phyloP scores from a whole-genome alignment of 2,113 vertebrate genomes.

The Pycnonotus jocosus region DNA sequence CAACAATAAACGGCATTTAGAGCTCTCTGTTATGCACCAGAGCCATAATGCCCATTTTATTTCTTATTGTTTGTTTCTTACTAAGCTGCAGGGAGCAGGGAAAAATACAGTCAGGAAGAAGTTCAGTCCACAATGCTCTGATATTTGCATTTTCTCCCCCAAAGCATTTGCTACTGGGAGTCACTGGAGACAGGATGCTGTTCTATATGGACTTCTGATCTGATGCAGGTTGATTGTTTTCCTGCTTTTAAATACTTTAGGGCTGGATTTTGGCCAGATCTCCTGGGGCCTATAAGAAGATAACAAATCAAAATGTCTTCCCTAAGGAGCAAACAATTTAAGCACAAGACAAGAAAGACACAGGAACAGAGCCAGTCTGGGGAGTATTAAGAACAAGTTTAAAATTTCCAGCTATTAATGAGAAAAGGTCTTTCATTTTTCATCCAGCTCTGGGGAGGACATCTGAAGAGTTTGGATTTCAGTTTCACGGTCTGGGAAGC shows the following conservation, averaged over 20 bases:
- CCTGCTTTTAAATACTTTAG: not conserved
- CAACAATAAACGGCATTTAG: not conserved
- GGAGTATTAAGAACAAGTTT: slow-evolving; percentile 48
- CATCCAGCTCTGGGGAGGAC: slow-evolving; percentile 58
- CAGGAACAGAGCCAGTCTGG: slow-evolving; percentile 29
- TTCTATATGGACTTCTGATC: slow-evolving; percentile 4
- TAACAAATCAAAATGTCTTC: slow-evolving; percentile 49
- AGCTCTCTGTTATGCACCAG: not conserved
- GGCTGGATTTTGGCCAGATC: slow-evolving; percentile 35
- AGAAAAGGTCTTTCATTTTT: slow-evolving; percentile 58
- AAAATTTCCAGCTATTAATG: slow-evolving; percentile 54
- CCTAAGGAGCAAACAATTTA: slow-evolving; percentile 36
- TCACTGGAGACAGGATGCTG: slow-evolving; percentile 48
- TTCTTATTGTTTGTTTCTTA: not conserved
- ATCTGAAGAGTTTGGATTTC: slow-evolving; percentile 60
- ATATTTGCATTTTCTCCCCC: slow-evolving; percentile 15
- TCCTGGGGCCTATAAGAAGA: slow-evolving; percentile 25
- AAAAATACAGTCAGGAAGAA: not conserved
- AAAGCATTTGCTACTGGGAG: slow-evolving; percentile 37
- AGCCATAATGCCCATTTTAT: not conserved
- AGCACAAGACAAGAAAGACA: slow-evolving; percentile 34
- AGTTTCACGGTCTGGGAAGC: slow-evolving; percentile 54
- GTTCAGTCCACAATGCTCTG: not conserved
- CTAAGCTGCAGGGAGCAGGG: not conserved
- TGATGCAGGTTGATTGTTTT: slow-evolving; percentile 30